Evolutionary conservation across 2,797 vertebrate species (phyloP), one percentile per base, ranked within the genome.

Genomic region (Typhlichthys eigenmanni): DNA sequence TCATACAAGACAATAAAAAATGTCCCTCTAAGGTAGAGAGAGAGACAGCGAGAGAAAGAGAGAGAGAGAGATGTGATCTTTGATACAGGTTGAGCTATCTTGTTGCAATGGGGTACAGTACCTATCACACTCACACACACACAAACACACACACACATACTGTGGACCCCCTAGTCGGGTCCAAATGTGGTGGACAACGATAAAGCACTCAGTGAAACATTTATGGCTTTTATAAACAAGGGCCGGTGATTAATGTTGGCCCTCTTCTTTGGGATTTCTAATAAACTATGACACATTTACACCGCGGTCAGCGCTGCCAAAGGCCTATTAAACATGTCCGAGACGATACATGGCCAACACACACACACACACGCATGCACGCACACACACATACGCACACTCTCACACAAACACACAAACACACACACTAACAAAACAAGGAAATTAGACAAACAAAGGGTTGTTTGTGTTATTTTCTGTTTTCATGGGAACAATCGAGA

Each of bases 221-320:
- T 93, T 93, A 93, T 88, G 86, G 88, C 91, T 93, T 93, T 92
- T 90, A 93, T 93, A 93, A 93, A 93, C 91, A 93, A 91, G 82
- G 91, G 88, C 85, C 79, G 60, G 84, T 93, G 93, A 94, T 94
- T 93, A 92, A 93, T 93, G 92, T 87, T 88, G 87, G 87, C 87
- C 91, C 89, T 90, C 88, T 88, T 89, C 90, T 93, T 91, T 88
- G 87, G 89, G 89, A 92, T 91, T 90, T 91, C 92, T 93, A 89
- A 93, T 93, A 93, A 92, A 92, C 87, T 88, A 89, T 92, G 91
- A 92, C 92, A 92, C 88, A 89, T 93, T 94, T 93, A 92, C 90
- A 87, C 89, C 85, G 50, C 72, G 89, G 91, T 92, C 91, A 90
- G 76, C 72, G 85, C 83, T 87, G 89, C 88, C 88, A 87, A 89